Evolutionary conservation across 2,113 vertebrate species (phyloP).

Genomic region (Acrocephalus arundinaceus): DNA sequence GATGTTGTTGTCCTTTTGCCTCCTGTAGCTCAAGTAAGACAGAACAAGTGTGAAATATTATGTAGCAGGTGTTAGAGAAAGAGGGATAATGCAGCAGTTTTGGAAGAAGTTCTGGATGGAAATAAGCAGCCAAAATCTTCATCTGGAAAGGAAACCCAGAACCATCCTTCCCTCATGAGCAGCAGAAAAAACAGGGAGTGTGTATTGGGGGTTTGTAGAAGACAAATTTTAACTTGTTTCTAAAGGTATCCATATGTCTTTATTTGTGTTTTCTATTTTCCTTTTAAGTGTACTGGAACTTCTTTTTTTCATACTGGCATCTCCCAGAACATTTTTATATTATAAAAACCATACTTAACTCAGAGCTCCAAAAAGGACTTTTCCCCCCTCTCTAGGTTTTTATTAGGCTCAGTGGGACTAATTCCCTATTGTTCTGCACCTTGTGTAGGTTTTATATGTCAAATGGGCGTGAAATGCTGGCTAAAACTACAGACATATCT

Average conservation of each 20-base stretch:
- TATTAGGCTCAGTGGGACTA: background rate
- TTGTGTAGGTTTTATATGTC: background rate
- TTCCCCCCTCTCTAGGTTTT: background rate
- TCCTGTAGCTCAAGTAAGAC: background rate
- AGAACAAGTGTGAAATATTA: background rate
- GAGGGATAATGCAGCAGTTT: background rate
- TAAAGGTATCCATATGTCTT: background rate
- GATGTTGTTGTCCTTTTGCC: background rate
- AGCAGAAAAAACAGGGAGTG: background rate
- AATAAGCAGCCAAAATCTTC: background rate
- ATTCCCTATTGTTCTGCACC: background rate
- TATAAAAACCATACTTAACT: background rate
- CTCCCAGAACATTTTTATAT: background rate
- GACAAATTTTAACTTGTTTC: background rate
- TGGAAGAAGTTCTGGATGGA: background rate
- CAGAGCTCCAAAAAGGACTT: background rate
- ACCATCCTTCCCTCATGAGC: rapidly evolving
- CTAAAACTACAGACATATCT: background rate
- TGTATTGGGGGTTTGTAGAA: background rate
- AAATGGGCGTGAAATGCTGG: background rate
- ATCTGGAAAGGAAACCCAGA: background rate
- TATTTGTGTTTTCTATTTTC: background rate
- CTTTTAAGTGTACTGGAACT: background rate
- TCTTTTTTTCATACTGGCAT: background rate
- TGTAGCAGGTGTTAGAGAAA: background rate